These are phyloP conservation scores for Drosophila repleta DNA, from an alignment of 1,140 invertebrate genomes.

Conservation along the genomic window DNA sequence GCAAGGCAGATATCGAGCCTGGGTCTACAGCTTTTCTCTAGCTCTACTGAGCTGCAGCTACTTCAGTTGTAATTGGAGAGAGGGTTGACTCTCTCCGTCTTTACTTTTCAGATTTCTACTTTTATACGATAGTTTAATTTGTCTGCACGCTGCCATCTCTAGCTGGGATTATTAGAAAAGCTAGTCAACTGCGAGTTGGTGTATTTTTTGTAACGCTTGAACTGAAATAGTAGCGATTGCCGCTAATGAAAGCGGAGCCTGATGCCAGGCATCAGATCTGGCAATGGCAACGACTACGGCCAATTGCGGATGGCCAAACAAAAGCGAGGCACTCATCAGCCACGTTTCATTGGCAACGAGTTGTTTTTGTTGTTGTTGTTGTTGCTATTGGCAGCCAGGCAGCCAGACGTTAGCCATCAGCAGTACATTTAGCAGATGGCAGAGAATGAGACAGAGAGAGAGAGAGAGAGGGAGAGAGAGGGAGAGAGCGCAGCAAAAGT, in stretches of 20 bases:
- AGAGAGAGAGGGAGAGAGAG: background rate
- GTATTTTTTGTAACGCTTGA: conserved; percentile 41
- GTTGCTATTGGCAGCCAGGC: conserved; percentile 3
- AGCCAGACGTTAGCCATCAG: conserved; percentile 49
- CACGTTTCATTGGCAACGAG: conserved; percentile 69
- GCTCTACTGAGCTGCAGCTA: too few relatives aligned
- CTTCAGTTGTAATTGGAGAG: too few relatives aligned
- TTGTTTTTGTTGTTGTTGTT: conserved; percentile 39
- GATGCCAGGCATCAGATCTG: conserved; percentile 19
- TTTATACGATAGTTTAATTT: background rate
- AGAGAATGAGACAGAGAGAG: conserved; percentile 5
- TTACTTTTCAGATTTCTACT: too few relatives aligned
- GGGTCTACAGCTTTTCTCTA: too few relatives aligned
- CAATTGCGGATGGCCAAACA: conserved; percentile 52
- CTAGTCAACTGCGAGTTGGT: conserved; percentile 27
- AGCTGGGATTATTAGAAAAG: background rate
- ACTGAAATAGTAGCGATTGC: conserved; percentile 25
- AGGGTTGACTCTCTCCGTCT: too few relatives aligned
- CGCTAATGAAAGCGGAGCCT: conserved; percentile 59
- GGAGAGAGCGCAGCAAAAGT: background rate
- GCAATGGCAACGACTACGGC: conserved; percentile 30
- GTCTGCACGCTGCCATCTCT: conserved; percentile 1
- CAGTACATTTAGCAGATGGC: conserved; percentile 73
- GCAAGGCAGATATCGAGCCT: too few relatives aligned
- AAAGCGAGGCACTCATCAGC: conserved; percentile 57